A percentile compares a stretch with the other conserved stretches of the same genome.
These are phyloP conservation scores for Hirundo rustica DNA, from an alignment of 2,797 vertebrate genomes.

Conservation along the genomic window DNA sequence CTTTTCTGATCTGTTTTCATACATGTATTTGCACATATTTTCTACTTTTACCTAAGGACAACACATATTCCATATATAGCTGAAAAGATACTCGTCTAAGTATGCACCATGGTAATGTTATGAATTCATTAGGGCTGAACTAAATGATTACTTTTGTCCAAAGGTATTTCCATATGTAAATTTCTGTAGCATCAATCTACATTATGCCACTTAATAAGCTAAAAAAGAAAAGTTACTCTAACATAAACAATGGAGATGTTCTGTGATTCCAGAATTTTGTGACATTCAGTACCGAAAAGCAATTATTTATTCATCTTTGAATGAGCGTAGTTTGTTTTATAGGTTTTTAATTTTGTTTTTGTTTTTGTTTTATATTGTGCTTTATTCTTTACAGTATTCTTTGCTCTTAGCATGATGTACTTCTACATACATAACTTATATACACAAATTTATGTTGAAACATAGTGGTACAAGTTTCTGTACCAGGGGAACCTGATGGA, in stretches of 20 bases:
- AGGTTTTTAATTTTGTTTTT: no score
- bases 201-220: background rate
- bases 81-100: background rate
- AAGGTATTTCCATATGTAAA: background rate
- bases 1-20: background rate
- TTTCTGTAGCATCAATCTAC: background rate
- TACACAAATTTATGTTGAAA: background rate
- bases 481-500: background rate
- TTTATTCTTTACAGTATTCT: background rate
- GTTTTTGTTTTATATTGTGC: background rate
- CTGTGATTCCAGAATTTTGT: background rate
- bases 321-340: background rate
- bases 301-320: background rate
- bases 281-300: background rate
- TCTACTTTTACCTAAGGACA: background rate
- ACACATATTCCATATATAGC: background rate
- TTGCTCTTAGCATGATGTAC: background rate
- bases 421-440: background rate
- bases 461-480: background rate
- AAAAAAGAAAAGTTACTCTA: background rate
- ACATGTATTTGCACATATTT: background rate
- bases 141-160: background rate
- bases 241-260: background rate
- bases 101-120: background rate
- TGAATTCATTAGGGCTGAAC: background rate